Conservation (phyloP, 1,140 invertebrate genomes). For the Papilio polytes region DNA sequence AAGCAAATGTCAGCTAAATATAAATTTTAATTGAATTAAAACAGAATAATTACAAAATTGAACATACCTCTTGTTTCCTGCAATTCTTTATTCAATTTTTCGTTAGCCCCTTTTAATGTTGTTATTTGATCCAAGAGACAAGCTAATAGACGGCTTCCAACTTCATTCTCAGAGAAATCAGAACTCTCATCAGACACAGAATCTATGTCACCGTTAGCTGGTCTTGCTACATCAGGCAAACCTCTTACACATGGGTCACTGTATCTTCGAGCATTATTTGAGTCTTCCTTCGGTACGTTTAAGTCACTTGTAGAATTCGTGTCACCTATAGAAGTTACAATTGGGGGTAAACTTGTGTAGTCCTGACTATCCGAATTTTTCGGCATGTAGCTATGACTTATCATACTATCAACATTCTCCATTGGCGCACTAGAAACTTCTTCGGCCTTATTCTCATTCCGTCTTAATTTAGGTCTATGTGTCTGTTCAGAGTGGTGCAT, state of each 20-base stretch:
- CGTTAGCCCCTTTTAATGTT: slow-evolving; percentile 76
- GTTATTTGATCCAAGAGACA: slow-evolving; percentile 81
- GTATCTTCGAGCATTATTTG: slow-evolving; percentile 69
- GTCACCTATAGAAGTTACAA: slow-evolving; percentile 74
- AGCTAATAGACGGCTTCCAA: slow-evolving; percentile 73
- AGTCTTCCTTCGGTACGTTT: slow-evolving; percentile 71
- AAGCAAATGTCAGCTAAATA: no score
- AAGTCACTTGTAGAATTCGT: slow-evolving; percentile 76
- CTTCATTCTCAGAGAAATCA: slow-evolving; percentile 70
- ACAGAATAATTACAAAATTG: no score
- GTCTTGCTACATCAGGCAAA: slow-evolving; percentile 70
- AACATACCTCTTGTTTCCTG: slow-evolving; percentile 77
- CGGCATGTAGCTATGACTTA: slow-evolving; percentile 66
- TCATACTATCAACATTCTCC: slow-evolving; percentile 48
- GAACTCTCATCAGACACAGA: slow-evolving; percentile 74
- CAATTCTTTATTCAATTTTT: slow-evolving; percentile 79
- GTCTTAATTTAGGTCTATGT: slow-evolving; percentile 60
- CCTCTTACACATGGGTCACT: slow-evolving; percentile 81
- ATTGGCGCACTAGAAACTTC: slow-evolving; percentile 62
- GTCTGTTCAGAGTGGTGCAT: slow-evolving; percentile 67
- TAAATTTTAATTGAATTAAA: no score
- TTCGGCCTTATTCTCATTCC: slow-evolving; percentile 66
- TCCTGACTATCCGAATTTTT: slow-evolving; percentile 77
- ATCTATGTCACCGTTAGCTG: slow-evolving; percentile 71
- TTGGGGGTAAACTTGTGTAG: slow-evolving; percentile 73